Percentiles rank a stretch among this genome's conserved stretches.
These are phyloP conservation scores for Halotydeus destructor DNA, from an alignment of 1,140 invertebrate species.

Conservation along the genomic window DNA sequence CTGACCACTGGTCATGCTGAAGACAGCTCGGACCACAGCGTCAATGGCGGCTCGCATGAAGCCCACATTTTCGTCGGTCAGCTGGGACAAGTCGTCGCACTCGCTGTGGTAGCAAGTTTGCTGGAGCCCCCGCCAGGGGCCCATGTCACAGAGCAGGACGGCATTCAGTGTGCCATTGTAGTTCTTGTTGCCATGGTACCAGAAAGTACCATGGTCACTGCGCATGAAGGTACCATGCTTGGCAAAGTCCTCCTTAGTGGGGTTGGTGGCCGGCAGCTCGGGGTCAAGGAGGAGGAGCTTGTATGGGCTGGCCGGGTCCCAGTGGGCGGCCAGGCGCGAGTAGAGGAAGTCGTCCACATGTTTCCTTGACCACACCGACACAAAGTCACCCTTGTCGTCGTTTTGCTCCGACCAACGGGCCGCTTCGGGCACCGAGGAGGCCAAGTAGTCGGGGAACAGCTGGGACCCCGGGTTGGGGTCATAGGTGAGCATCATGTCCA, in stretches of 20 bases:
- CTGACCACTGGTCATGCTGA: no score
- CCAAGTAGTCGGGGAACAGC: constrained; percentile 6
- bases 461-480: constrained; percentile 16
- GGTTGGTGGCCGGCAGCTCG: no score
- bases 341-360: not conserved
- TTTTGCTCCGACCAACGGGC: no score
- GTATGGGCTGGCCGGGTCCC: no score
- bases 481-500: constrained; percentile 27
- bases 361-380: constrained; percentile 1
- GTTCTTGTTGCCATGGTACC: no score
- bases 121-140: constrained; percentile 26
- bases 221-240: no score
- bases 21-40: constrained; percentile 17
- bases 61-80: constrained; percentile 15
- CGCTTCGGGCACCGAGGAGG: no score
- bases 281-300: no score
- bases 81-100: constrained; percentile 21
- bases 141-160: no score
- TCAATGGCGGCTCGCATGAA: constrained; percentile 19
- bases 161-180: no score
- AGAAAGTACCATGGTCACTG: no score
- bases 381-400: constrained; percentile 11
- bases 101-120: constrained; percentile 24
- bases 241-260: no score
- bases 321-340: not conserved